Evolutionary conservation across 2,888 invertebrate genomes (phyloP).

Genomic region (Leucophenga montana): DNA sequence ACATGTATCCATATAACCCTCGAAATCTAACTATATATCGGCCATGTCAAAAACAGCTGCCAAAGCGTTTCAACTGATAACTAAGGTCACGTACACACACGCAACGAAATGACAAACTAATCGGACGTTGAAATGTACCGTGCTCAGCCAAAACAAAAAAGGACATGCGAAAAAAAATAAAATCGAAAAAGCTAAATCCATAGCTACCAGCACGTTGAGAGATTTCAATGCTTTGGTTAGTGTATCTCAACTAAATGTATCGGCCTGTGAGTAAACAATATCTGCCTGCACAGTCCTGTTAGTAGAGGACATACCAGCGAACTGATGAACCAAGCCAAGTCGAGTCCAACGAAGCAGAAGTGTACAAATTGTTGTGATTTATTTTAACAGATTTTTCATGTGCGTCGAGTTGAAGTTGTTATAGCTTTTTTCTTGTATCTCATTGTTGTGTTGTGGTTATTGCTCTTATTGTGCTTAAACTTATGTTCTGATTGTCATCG

Average conservation of each 20-base stretch:
- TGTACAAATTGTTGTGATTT: slow-evolving; percentile 66
- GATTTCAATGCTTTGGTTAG: slow-evolving; percentile 13
- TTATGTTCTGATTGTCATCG: not conserved
- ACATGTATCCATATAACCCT: no score
- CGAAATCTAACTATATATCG: not conserved
- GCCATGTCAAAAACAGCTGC: slow-evolving; percentile 21
- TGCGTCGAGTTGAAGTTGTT: not conserved
- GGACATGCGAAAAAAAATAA: not conserved
- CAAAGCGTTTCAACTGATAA: slow-evolving; percentile 36
- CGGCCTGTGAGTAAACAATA: not conserved
- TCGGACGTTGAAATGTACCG: slow-evolving; percentile 43
- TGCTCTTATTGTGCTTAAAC: no score
- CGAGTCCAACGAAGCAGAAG: slow-evolving; percentile 61
- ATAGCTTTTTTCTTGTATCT: not conserved
- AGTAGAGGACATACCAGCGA: not conserved
- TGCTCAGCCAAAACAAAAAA: slow-evolving; percentile 18
- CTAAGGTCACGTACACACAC: slow-evolving; percentile 52
- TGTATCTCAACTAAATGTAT: slow-evolving; percentile 5
- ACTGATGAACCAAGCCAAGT: not conserved
- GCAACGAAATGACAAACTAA: slow-evolving; percentile 63
- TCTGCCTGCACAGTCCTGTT: no score
- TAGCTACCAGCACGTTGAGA: not conserved
- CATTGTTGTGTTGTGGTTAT: not conserved
- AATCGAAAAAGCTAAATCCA: slow-evolving; percentile 9
- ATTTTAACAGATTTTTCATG: slow-evolving; percentile 60